phyloP scores from a whole-genome alignment of 2,113 vertebrate genomes.

The Mormoops blainvillei region DNA sequence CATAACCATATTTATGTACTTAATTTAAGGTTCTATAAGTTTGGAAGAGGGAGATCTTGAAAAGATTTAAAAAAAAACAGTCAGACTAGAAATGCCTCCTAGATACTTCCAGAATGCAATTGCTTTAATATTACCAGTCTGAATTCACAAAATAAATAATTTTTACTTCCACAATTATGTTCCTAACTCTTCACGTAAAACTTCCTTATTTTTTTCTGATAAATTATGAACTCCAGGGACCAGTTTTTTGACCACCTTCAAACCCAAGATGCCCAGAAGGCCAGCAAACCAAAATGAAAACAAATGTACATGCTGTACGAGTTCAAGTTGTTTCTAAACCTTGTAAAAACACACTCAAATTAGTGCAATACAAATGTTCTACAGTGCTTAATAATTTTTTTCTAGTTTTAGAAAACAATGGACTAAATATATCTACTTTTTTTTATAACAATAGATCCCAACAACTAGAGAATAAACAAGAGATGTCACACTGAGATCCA shows the following conservation, averaged over 20 bases:
- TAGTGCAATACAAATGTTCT: conserved; percentile 7
- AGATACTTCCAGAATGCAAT: neutral
- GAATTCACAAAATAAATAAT: conserved; percentile 18
- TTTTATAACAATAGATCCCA: neutral
- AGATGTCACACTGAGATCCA: neutral
- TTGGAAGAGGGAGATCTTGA: neutral
- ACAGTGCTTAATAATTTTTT: neutral
- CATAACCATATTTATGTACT: neutral
- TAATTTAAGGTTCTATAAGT: neutral
- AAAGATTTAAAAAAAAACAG: neutral
- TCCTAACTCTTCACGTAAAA: neutral
- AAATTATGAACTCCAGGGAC: neutral
- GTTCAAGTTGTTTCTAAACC: conserved; percentile 52
- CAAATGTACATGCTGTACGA: conserved; percentile 48
- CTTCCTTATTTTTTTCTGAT: conserved; percentile 1
- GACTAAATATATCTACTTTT: neutral
- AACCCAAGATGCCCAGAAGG: conserved; percentile 23
- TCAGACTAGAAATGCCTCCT: neutral
- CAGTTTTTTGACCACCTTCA: neutral
- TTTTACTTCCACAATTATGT: conserved; percentile 23
- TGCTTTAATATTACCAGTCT: neutral
- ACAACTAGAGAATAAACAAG: neutral
- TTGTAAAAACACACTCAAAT: conserved; percentile 36
- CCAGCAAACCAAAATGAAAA: conserved; percentile 48
- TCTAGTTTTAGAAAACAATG: conserved; percentile 35